phyloP scores from a whole-genome alignment of 2,888 invertebrate genomes.

The Eupithecia centaureata region DNA sequence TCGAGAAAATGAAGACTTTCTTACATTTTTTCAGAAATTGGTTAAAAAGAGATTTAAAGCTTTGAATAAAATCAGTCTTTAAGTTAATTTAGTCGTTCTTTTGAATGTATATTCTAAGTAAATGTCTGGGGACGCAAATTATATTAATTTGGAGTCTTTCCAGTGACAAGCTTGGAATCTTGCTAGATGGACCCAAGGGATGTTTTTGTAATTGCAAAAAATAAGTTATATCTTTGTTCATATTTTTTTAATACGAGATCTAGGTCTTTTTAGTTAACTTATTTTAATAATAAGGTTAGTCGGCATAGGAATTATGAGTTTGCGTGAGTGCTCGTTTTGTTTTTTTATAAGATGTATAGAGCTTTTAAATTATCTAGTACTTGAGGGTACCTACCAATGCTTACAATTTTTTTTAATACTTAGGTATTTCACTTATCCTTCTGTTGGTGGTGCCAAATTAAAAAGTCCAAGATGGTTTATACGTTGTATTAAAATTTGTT shows the following conservation, averaged over 20 bases:
- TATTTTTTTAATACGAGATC: not conserved
- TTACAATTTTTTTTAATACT: no score
- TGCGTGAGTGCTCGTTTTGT: not conserved
- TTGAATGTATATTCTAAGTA: slow-evolving; percentile 26
- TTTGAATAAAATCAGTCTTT: slow-evolving; percentile 27
- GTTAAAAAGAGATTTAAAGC: slow-evolving; percentile 30
- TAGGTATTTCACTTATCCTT: no score
- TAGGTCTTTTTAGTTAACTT: not conserved
- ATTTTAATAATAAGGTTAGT: not conserved
- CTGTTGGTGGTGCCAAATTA: no score
- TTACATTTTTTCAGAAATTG: slow-evolving; percentile 28
- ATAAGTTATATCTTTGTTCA: not conserved
- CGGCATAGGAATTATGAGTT: not conserved
- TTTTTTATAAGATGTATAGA: not conserved
- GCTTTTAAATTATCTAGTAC: not conserved
- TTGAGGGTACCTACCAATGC: not conserved
- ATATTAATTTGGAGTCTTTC: slow-evolving; percentile 37
- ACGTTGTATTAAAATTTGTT: no score
- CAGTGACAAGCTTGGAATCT: slow-evolving; percentile 37
- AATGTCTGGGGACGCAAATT: slow-evolving; percentile 35
- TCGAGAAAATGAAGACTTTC: slow-evolving; percentile 29
- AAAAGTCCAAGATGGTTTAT: no score
- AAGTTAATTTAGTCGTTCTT: slow-evolving; percentile 28
- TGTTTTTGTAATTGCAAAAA: slow-evolving; percentile 11
- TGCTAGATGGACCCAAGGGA: slow-evolving; percentile 32